Base-by-base conservation (phyloP, 2,797 vertebrate species). In the Huso huso region DNA sequence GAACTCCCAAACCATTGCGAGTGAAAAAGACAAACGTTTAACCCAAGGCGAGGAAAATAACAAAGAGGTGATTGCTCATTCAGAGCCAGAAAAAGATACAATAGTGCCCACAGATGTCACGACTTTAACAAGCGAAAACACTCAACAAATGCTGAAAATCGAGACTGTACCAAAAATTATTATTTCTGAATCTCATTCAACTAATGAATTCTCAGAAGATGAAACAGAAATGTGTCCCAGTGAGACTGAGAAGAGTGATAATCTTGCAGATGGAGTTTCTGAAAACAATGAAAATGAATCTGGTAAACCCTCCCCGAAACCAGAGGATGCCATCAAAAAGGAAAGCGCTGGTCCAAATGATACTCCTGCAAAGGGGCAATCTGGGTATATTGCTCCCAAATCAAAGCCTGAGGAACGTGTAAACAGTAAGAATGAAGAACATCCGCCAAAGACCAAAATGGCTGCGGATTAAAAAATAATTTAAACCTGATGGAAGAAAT, bases 401-500 rank as follows among this genome's bases (percentile, higher is more conserved):
- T 53, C 68, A 55, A 70, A 75, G 61, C 69, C 74, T 63, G 76
- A 86, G 68, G 82, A 80, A 75, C 80, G 78, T 75, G 76, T 90
- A 69, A 90, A 90, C 7, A 84, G 86, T 4, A 67, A 72, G 8
- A 73, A 78, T 66, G 75, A 75, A 9, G 81, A 80, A 70, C 79
- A 86, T 69, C 65, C 6, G 75, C 79, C 6, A 76, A 81, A 65
- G 78, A 84, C 72, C 75, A 73, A 66, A 80, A 51, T 77, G 86
- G 87, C 75, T 86, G 76, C 82, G 88, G 86, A 82, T 77, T 86
- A 71, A 90, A 89, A 85, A 90, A 87, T 79, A 86, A 89, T 55
- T 70, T 85, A 69, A 81, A 66, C 71, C 69, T 87, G 65, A 78
- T 69, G 1, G 83, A 66, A 59, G 82, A 83, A 9, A 77, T 75